Percentiles rank a stretch among this genome's conserved stretches.
These are phyloP conservation scores for Diadumene lineata DNA, from an alignment of 92 coral and sea anemone genomes.

Conservation along the genomic window DNA sequence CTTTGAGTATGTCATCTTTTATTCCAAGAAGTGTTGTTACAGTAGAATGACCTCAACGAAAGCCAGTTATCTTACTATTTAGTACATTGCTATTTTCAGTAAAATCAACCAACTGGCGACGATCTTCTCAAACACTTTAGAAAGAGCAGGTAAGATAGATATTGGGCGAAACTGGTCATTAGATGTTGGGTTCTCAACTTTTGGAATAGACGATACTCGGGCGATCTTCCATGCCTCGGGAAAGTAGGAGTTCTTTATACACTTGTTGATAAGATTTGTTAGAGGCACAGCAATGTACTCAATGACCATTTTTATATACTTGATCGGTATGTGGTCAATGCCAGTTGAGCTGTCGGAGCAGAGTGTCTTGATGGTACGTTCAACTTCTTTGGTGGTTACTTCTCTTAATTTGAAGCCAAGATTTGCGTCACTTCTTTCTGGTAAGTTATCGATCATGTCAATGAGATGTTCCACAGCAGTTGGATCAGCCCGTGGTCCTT, in stretches of 20 bases:
- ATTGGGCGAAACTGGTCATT: constrained; percentile 30
- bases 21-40: constrained; percentile 31
- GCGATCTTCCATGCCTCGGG: constrained; percentile 36
- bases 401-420: background rate
- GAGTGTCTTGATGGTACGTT: constrained; percentile 8
- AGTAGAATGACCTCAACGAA: constrained; percentile 47
- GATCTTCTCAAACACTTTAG: constrained; percentile 42
- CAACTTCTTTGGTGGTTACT: constrained; percentile 27
- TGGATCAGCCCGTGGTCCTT: background rate
- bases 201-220: constrained; percentile 44
- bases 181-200: constrained; percentile 24
- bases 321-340: constrained; percentile 2
- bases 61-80: constrained; percentile 30
- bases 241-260: background rate
- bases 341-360: constrained; percentile 52
- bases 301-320: constrained; percentile 39
- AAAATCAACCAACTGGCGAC: constrained; percentile 38
- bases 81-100: constrained; percentile 5
- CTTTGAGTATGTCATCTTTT: constrained; percentile 29
- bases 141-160: constrained; percentile 49
- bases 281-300: constrained; percentile 45
- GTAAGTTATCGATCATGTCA: background rate
- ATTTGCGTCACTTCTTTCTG: no score
- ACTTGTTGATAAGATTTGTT: constrained; percentile 45
- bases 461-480: background rate